phyloP scores from a whole-genome alignment of 2,113 vertebrate species.

The Micromys minutus region DNA sequence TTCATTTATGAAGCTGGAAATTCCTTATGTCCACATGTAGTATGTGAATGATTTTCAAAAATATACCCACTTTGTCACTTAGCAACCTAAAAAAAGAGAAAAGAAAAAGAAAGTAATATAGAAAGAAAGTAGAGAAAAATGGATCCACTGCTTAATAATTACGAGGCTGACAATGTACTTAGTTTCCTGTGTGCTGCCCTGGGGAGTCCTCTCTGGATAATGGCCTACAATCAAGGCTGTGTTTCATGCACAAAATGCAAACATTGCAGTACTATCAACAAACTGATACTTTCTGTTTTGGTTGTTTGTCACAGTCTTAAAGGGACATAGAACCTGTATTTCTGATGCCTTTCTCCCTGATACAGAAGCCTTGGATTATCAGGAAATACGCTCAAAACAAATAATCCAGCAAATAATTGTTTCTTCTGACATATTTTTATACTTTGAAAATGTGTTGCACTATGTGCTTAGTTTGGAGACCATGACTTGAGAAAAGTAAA shows the following conservation, averaged over 20 bases:
- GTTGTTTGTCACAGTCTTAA: background rate
- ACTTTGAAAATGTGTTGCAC: background rate
- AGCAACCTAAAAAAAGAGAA: no score
- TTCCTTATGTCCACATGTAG: background rate
- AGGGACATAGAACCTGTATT: background rate
- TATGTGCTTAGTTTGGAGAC: background rate
- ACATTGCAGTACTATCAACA: background rate
- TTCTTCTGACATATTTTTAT: background rate
- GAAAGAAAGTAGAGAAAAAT: no score
- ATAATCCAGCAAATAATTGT: background rate
- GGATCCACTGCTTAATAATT: background rate
- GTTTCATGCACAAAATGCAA: fast-evolving
- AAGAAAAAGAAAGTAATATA: no score
- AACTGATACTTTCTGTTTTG: background rate
- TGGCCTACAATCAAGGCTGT: background rate
- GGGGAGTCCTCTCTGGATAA: background rate
- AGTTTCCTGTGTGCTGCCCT: background rate
- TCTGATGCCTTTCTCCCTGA: background rate
- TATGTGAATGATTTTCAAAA: background rate
- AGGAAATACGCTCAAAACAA: background rate
- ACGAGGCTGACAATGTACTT: background rate
- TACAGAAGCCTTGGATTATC: no score
- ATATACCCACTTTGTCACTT: background rate
- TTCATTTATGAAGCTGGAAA: background rate
- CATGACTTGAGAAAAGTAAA: background rate